Base-by-base conservation (phyloP, 64 coral and sea anemone genomes). In the Stichodactyla helianthus region DNA sequence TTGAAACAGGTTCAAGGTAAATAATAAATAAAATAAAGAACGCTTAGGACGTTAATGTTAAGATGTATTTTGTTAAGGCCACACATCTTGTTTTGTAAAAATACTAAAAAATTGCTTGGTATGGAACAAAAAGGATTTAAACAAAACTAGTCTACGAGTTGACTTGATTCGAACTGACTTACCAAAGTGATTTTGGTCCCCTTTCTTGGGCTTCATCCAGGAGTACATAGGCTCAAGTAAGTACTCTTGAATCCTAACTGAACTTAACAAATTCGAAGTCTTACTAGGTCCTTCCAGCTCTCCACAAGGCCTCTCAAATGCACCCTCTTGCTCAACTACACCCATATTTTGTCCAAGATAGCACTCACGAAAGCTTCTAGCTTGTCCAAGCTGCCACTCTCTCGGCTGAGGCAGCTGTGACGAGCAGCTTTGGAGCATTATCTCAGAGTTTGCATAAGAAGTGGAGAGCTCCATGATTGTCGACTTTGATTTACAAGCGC, bases 181-280 rank as follows among this genome's bases (percentile, higher is more conserved):
- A 81, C 78, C 83, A 31, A 84, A 84, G 16, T 84, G 83, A 84
- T n/a, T 84, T 26, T 16, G 25, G 50, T 63, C 83, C 22, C 83
- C 83, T 50, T 84, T 84, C 56, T 84, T 84, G 2, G 83, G 83
- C 25, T 84, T 84, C 83, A 84, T 84, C 83, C 83, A 84, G 6
- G 83, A 63, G 25, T 84, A 84, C 54, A 84, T 84, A 7, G 83
- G 83, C 27, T 84, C 83, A 5, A 84, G 20, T 15, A 84, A 63
- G 28, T 84, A 63, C 78, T 81, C 78, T 81, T 81, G 78, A 19
- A 81, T 81, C 50, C 51, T 81, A 5, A 81, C 78, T 52, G 78
- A 14, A 81, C 78, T 81, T 52, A 53, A 79, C 27, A 79, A 81
- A 81, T 18, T 54, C 4, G 78, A 53, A 15, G 13, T 81, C 35